phyloP scores from a whole-genome alignment of 2,113 vertebrate genomes.

The Cheirogaleus medius region DNA sequence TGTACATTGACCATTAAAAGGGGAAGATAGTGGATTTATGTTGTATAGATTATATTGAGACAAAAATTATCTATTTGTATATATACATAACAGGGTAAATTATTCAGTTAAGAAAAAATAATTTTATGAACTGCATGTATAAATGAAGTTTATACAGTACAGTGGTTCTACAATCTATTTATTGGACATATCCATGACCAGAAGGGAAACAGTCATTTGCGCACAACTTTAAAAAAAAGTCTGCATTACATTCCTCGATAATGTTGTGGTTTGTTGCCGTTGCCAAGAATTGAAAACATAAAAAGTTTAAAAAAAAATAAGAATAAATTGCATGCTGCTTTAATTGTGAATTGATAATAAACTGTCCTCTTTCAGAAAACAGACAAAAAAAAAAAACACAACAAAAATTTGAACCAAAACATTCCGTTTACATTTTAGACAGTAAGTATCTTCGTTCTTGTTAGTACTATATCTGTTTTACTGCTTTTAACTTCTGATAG shows the following conservation, averaged over 20 bases:
- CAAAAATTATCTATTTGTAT: slow-evolving; percentile 99
- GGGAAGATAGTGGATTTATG: slow-evolving; percentile 98
- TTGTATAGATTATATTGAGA: slow-evolving; percentile 99
- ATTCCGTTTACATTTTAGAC: slow-evolving; percentile 98
- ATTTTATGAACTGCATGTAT: slow-evolving; percentile 99
- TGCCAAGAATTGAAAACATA: slow-evolving; percentile 98
- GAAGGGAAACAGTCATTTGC: slow-evolving; percentile 98
- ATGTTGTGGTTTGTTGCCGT: slow-evolving; percentile 99
- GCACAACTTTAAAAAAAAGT: slow-evolving; percentile 94
- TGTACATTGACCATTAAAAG: slow-evolving; percentile 99
- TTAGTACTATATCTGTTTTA: slow-evolving; percentile 98
- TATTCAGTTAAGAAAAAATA: slow-evolving; percentile 99
- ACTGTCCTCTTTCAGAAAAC: slow-evolving; percentile 95
- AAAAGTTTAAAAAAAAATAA: slow-evolving; percentile 88
- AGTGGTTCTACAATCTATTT: slow-evolving; percentile 99
- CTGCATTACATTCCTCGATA: slow-evolving; percentile 97
- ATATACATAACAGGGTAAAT: slow-evolving; percentile 99
- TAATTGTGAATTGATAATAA: slow-evolving; percentile 98
- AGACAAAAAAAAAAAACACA: slow-evolving; percentile 51
- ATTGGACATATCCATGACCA: slow-evolving; percentile 99
- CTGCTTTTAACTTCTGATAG: slow-evolving; percentile 99
- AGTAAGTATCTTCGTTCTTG: slow-evolving; percentile 96
- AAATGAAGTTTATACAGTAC: slow-evolving; percentile 99
- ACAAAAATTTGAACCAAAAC: slow-evolving; percentile 95
- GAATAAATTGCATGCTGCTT: slow-evolving; percentile 99